phyloP scores from a whole-genome alignment of 2,113 vertebrate species.

The Rhizomys pruinosus region DNA sequence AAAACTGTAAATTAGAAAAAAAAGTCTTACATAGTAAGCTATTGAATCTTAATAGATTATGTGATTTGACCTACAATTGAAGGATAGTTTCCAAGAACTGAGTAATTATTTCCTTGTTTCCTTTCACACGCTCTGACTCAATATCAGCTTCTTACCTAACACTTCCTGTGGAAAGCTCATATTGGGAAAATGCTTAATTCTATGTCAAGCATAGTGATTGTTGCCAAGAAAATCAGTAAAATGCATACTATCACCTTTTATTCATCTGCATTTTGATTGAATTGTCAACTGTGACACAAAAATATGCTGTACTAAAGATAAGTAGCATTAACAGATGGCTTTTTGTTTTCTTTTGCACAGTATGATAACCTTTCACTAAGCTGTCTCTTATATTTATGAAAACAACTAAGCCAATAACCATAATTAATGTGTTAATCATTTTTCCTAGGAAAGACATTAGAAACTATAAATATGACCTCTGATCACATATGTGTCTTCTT shows the following conservation, averaged over 20 bases:
- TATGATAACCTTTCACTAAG: neutral
- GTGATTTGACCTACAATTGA: neutral
- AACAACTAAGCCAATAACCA: neutral
- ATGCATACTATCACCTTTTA: neutral
- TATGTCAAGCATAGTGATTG: neutral
- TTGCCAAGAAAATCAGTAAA: neutral
- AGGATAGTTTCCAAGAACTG: neutral
- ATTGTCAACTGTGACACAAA: neutral
- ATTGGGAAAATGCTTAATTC: neutral
- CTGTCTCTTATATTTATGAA: neutral
- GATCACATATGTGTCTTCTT: neutral
- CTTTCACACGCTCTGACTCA: neutral
- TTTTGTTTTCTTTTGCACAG: slow-evolving; percentile 25
- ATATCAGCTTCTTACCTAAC: neutral
- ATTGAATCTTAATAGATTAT: neutral
- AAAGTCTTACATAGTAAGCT: neutral
- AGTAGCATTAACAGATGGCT: neutral
- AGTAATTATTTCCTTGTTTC: neutral
- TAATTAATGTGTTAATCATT: neutral
- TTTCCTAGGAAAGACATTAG: neutral
- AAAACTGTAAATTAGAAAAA: slow-evolving; percentile 7
- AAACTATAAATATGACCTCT: slow-evolving; percentile 16
- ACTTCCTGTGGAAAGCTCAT: neutral
- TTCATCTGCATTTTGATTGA: neutral
- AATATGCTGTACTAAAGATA: neutral